Evolutionary conservation across 2,888 invertebrate species (phyloP), one percentile per base, ranked within the genome.

Genomic region (Pachycephus smyrnensis): DNA sequence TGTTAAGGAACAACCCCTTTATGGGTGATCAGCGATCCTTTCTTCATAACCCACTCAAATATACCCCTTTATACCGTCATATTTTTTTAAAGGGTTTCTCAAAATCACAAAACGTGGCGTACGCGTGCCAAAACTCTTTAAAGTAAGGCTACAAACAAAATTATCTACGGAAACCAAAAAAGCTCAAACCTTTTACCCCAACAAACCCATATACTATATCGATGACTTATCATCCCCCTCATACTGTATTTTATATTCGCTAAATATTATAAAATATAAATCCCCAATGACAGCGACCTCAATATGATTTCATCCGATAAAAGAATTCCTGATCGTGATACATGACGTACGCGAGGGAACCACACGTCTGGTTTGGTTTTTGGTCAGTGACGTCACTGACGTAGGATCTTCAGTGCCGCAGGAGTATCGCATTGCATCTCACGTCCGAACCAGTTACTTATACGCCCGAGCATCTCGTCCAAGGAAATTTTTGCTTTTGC

Each of bases 351-450:
- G 23, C 55, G 55, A 23, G 23, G 55, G 23, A 15, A 23, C 9
- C 71, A 31, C 71, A 33, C 73, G 73, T 81, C 76, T 55, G 69
- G 75, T 68, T 37, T 71, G 73, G 77, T 76, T 33, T 80, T 75
- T 76, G 73, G 37, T 80, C 80, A 78, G 76, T 75, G 79, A 75
- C 75, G 75, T 30, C 76, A 15, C 32, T 33, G 32, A 71, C 71
- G 31, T 55, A 55, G 35, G 69, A 6, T 75, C 81, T 81, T 77
- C 79, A 79, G 82, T 83, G 86, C 88, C 88, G 86, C 89, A 91
- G 88, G 85, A 85, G 86, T 90, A 91, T 91, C 91, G 85, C 88
- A 87, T 91, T 91, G 87, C 91, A 80, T 85, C 85, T 86, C 85
- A 90, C 88, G 89, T 90, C 88, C 84, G 85, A 88, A 84, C 87